Conservation (phyloP, 2,888 invertebrate genomes). For the Lordiphosa andalusiaca region DNA sequence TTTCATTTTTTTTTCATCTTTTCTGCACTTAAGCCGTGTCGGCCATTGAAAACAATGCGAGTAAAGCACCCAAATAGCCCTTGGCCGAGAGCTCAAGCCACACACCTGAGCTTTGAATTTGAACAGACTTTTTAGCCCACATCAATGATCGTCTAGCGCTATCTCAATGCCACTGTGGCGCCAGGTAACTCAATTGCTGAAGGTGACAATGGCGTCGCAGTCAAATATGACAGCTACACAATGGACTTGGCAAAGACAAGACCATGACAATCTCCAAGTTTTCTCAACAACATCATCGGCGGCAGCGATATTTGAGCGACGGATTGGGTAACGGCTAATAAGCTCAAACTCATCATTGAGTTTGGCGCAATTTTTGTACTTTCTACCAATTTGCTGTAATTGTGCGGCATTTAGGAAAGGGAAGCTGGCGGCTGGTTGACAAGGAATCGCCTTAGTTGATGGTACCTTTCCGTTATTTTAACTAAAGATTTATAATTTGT, state of each 20-base stretch:
- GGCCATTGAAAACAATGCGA: constrained; percentile 50
- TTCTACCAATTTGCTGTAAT: constrained; percentile 67
- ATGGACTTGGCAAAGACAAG: constrained; percentile 37
- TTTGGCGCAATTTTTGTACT: constrained; percentile 57
- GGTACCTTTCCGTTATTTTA: constrained; percentile 55
- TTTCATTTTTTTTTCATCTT: constrained; percentile 7
- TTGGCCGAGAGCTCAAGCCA: constrained; percentile 36
- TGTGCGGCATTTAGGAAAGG: constrained; percentile 54
- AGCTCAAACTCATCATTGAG: constrained; percentile 48
- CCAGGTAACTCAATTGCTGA: constrained; percentile 51
- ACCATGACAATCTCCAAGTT: constrained; percentile 53
- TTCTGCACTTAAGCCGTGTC: constrained; percentile 40
- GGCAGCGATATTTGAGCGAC: constrained; percentile 14
- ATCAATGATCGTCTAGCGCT: constrained; percentile 39
- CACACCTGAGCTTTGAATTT: constrained; percentile 55
- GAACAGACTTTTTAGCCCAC: constrained; percentile 61
- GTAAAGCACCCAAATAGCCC: constrained; percentile 36
- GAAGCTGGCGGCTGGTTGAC: constrained; percentile 3
- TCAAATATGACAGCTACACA: constrained; percentile 42
- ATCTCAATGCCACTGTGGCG: constrained; percentile 68
- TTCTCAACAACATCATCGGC: constrained; percentile 16
- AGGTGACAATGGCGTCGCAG: constrained; percentile 56
- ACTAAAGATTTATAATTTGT: constrained; percentile 67
- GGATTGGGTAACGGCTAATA: constrained; percentile 64
- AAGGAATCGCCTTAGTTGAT: constrained; percentile 8